These are phyloP conservation scores for Aporophyla lueneburgensis DNA, from an alignment of 2,888 invertebrate species.

Conservation along the genomic window DNA sequence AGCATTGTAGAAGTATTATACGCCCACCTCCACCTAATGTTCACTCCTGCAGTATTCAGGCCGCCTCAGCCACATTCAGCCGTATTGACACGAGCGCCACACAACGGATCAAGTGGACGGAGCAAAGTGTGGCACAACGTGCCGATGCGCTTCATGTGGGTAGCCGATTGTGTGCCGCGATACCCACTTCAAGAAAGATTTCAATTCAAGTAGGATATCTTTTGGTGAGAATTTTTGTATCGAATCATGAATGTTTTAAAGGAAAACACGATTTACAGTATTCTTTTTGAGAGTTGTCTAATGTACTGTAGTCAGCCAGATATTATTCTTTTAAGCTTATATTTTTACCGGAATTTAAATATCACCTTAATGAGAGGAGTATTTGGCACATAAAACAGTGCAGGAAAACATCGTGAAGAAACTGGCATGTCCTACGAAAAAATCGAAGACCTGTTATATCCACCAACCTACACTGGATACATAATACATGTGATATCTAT, in stretches of 20 bases:
- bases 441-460: no score
- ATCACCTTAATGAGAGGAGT: neutral
- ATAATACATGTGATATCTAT: no score
- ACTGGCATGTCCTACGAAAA: no score
- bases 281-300: neutral
- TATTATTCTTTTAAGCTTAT: neutral
- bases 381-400: neutral
- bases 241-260: neutral
- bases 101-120: constrained; percentile 53
- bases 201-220: constrained; percentile 28
- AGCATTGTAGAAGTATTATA: no score
- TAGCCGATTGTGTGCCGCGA: constrained; percentile 50
- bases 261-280: neutral
- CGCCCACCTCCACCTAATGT: constrained; percentile 18
- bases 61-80: constrained; percentile 15
- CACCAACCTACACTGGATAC: no score
- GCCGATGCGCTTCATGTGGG: constrained; percentile 17
- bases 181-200: constrained; percentile 28
- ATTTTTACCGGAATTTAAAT: neutral
- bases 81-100: constrained; percentile 17
- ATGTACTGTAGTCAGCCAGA: neutral
- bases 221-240: neutral
- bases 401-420: no score
- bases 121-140: constrained; percentile 28
- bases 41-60: constrained; percentile 25